Evolutionary conservation across 2,797 vertebrate genomes (phyloP).

Genomic region (Rhinella marina): DNA sequence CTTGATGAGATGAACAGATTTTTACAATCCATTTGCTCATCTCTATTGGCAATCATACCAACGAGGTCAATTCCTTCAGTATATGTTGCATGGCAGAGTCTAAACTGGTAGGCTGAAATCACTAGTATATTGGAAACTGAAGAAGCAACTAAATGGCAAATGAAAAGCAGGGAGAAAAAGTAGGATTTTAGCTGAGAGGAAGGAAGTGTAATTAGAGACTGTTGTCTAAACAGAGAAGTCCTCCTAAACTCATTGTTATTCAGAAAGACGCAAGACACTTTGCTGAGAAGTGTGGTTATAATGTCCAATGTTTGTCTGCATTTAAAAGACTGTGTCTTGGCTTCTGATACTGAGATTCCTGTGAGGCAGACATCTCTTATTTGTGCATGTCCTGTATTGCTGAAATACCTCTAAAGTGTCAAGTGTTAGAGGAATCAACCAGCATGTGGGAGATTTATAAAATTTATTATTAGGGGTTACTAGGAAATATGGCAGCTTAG

Average conservation of each 20-base stretch:
- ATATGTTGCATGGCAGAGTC: too few relatives aligned
- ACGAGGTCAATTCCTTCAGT: too few relatives aligned
- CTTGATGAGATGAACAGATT: too few relatives aligned
- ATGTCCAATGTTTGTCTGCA: slow-evolving; percentile 45
- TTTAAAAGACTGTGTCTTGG: slow-evolving; percentile 43
- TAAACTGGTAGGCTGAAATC: too few relatives aligned
- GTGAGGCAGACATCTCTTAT: slow-evolving; percentile 40
- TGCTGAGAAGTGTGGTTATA: slow-evolving; percentile 20
- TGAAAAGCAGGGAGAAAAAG: neutral
- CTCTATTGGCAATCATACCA: too few relatives aligned
- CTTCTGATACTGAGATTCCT: slow-evolving; percentile 39
- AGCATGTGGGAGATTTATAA: neutral
- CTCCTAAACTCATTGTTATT: slow-evolving; percentile 44
- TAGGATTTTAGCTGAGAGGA: slow-evolving; percentile 19
- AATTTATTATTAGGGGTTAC: neutral
- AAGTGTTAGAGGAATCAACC: neutral
- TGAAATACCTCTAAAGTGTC: slow-evolving; percentile 22
- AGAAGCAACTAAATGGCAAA: neutral
- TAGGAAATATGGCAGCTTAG: too few relatives aligned
- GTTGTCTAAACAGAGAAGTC: slow-evolving; percentile 48
- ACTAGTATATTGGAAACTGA: too few relatives aligned
- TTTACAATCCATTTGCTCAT: too few relatives aligned
- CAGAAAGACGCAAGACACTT: slow-evolving; percentile 46
- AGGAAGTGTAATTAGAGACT: slow-evolving; percentile 59
- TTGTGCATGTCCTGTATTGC: slow-evolving; percentile 42